Evolutionary conservation across 1,140 invertebrate species (phyloP).

Genomic region (Centruroides vittatus): DNA sequence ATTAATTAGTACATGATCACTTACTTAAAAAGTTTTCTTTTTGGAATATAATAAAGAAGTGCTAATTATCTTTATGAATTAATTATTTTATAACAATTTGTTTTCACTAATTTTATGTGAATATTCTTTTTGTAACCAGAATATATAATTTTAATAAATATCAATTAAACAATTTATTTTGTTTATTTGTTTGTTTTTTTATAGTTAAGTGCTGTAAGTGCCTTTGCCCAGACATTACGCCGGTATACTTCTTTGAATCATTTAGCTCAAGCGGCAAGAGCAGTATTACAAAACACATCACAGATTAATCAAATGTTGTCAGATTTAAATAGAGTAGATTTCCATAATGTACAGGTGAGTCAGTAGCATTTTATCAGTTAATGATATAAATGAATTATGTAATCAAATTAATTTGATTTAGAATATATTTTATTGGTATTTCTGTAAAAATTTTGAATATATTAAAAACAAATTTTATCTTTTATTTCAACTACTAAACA

Average conservation of each 20-base stretch:
- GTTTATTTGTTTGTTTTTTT: background rate
- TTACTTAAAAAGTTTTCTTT: no score
- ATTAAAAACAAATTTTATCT: background rate
- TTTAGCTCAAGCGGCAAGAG: slow-evolving; percentile 86
- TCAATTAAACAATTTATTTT: no score
- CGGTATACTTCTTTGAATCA: slow-evolving; percentile 98
- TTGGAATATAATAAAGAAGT: no score
- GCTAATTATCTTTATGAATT: no score
- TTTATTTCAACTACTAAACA: no score
- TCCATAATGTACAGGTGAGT: slow-evolving; percentile 78
- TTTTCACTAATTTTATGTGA: no score
- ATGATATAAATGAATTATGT: no score
- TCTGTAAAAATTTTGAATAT: background rate
- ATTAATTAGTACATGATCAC: no score
- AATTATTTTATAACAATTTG: no score
- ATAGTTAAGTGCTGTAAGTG: slow-evolving; percentile 51
- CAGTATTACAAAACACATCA: slow-evolving; percentile 86
- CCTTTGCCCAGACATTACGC: slow-evolving; percentile 86
- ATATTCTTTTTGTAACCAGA: no score
- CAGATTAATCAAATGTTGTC: slow-evolving; percentile 95
- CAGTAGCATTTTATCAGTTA: background rate
- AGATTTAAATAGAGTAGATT: slow-evolving; percentile 93
- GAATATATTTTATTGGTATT: background rate
- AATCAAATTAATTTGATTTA: no score
- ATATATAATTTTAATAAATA: no score